Base-by-base conservation (phyloP, 1,140 invertebrate species). In the Drosophila virilis region DNA sequence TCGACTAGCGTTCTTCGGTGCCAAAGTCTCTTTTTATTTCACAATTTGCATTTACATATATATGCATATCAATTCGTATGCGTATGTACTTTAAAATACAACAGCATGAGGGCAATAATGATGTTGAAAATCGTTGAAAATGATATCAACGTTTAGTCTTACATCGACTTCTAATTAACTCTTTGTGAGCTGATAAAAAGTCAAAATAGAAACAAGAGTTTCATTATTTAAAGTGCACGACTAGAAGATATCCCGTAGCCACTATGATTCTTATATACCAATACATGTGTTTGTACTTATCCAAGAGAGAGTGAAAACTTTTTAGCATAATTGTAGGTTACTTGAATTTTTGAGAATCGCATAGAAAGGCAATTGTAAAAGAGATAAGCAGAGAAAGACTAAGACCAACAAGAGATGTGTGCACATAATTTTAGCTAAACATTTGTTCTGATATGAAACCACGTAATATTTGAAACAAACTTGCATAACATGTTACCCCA, bases 11-110 rank as follows among this genome's bases (percentile, higher is more conserved):
- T 28, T 28, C 22, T 65, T 66, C 35, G 50, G 50, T 61, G 28
- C 15, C 38, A 17, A 35, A 55, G 13, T 54, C 38, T 52, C 15
- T 38, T 46, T 46, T 38, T 35, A 54, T 67, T 68, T 60, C 57
- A 38, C 57, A 68, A 68, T 68, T 54, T 38, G 13, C 17, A 54
- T 42, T 6, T 15, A 22, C 22, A 22, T 22, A 22, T 22, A 51
- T 37, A 17, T 54, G 9, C 6, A 45, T 51, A 40, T 32, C 32
- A 33, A 8, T 46, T 28, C 3, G 22, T 5, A 28, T 28, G 22
- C 42, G 13, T 57, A 51, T 10, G 1, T 22, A 17, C 17, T 17
- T 17, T 50, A 22, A 46, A 15, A 8, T 28, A 15, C 50, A 52
- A 37, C 51, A 37, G 10, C 33, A 37, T 9, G 13, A 37, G 7